Percentiles rank a stretch among this genome's conserved stretches.
These are phyloP conservation scores for Erpetoichthys calabaricus DNA, from an alignment of 2,797 vertebrate species.

Conservation along the genomic window DNA sequence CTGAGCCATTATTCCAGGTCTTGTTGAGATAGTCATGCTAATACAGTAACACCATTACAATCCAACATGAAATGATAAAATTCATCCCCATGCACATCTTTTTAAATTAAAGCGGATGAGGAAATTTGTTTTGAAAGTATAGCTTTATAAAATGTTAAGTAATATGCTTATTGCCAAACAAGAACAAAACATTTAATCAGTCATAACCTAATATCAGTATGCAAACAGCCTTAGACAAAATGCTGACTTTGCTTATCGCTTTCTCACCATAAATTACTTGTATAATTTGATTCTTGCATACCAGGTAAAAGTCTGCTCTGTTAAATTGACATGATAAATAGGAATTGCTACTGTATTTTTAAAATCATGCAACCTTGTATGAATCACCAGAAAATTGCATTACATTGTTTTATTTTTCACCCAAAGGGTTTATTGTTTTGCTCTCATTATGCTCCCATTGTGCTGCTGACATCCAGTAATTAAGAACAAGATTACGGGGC, in stretches of 20 bases:
- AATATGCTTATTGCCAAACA: not conserved
- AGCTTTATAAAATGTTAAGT: too few relatives aligned
- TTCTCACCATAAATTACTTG: too few relatives aligned
- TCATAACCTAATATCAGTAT: conserved; percentile 2
- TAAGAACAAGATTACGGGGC: conserved; percentile 8
- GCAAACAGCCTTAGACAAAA: not conserved
- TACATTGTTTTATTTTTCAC: not conserved
- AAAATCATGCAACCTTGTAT: not conserved
- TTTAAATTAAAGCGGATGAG: too few relatives aligned
- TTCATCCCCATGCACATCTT: too few relatives aligned
- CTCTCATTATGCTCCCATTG: conserved; percentile 1
- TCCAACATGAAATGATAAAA: too few relatives aligned
- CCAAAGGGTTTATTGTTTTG: conserved; percentile 3
- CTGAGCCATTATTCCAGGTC: too few relatives aligned
- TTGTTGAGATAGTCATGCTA: too few relatives aligned
- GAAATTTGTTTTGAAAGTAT: too few relatives aligned
- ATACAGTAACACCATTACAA: too few relatives aligned
- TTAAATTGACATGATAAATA: conserved; percentile 1
- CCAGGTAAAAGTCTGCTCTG: conserved; percentile 1
- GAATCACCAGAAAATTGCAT: conserved; percentile 1
- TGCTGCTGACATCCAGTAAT: conserved; percentile 4
- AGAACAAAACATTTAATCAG: conserved; percentile 6
- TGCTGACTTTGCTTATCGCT: not conserved
- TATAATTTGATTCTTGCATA: not conserved
- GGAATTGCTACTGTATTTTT: not conserved